Conservation (phyloP, 2,797 vertebrate species). For the Austrolebias charrua region DNA sequence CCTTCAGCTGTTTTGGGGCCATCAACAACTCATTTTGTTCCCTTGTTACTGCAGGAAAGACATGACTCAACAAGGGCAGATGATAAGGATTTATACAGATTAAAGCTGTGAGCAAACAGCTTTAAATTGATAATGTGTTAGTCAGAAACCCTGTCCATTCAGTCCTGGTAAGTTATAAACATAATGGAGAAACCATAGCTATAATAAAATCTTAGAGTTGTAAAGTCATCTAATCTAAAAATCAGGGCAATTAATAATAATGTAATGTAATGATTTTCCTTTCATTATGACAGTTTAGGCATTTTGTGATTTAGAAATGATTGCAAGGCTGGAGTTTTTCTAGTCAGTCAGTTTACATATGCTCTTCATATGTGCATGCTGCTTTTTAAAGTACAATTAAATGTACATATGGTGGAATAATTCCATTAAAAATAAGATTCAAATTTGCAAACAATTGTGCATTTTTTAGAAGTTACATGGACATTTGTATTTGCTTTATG, state of each 20-base stretch:
- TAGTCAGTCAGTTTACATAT: too few species aligned
- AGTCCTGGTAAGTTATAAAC: conserved; percentile 35
- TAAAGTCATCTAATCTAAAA: conserved; percentile 56
- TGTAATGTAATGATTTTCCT: too few species aligned
- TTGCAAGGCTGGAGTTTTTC: too few species aligned
- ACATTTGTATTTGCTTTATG: too few species aligned
- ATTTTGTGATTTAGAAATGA: too few species aligned
- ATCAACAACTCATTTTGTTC: conserved; percentile 29
- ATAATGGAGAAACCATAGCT: conserved; percentile 32
- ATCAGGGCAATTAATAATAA: conserved; percentile 24
- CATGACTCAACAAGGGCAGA: conserved; percentile 8
- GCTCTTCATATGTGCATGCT: too few species aligned
- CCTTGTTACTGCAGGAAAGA: conserved; percentile 14
- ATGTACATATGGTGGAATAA: too few species aligned
- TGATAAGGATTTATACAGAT: conserved; percentile 20
- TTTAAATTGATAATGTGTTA: conserved; percentile 48
- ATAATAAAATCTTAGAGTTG: conserved; percentile 30
- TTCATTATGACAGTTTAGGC: too few species aligned
- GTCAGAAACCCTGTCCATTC: conserved; percentile 27
- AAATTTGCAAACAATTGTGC: too few species aligned
- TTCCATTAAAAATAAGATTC: too few species aligned
- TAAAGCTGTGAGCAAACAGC: conserved; percentile 27
- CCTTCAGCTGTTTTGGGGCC: conserved; percentile 42
- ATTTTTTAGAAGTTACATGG: too few species aligned
- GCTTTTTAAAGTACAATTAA: too few species aligned